A percentile compares a stretch with the other conserved stretches of the same genome.
phyloP scores from a whole-genome alignment of 2,113 vertebrate species.

The Xerus inauris region DNA sequence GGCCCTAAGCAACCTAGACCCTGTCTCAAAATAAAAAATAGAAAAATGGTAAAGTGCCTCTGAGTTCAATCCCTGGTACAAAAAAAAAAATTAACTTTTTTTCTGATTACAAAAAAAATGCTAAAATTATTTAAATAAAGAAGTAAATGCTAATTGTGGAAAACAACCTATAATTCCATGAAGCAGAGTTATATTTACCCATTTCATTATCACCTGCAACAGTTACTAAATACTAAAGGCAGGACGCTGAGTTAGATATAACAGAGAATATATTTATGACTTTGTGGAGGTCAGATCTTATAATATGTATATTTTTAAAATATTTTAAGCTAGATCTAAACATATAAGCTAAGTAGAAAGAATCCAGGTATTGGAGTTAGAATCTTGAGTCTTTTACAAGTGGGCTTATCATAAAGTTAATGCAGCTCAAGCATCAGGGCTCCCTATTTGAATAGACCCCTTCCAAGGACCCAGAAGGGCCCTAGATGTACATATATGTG shows the following conservation, averaged over 20 bases:
- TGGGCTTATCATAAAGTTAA: not conserved
- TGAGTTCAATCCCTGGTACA: no score
- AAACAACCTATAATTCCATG: constrained; percentile 15
- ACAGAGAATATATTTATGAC: not conserved
- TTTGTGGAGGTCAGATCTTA: not conserved
- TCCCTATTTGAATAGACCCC: no score
- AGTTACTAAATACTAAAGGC: not conserved
- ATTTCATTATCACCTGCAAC: not conserved
- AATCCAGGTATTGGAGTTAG: not conserved
- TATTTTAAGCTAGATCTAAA: constrained; percentile 48
- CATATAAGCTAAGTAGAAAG: not conserved
- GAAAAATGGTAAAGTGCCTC: no score
- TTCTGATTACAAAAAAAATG: not conserved
- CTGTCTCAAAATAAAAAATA: no score
- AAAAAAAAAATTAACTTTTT: not conserved
- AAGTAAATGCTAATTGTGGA: not conserved
- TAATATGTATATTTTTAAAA: not conserved
- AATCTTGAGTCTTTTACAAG: not conserved
- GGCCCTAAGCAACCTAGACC: no score
- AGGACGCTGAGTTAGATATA: not conserved
- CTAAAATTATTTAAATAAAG: not conserved
- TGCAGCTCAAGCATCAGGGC: not conserved
- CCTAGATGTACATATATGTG: not conserved
- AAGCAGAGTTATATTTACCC: not conserved
- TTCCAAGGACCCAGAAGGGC: not conserved